Percentiles rank a stretch among this genome's conserved stretches.
phyloP scores from a whole-genome alignment of 1,140 invertebrate species.

The Eufriesea mexicana region DNA sequence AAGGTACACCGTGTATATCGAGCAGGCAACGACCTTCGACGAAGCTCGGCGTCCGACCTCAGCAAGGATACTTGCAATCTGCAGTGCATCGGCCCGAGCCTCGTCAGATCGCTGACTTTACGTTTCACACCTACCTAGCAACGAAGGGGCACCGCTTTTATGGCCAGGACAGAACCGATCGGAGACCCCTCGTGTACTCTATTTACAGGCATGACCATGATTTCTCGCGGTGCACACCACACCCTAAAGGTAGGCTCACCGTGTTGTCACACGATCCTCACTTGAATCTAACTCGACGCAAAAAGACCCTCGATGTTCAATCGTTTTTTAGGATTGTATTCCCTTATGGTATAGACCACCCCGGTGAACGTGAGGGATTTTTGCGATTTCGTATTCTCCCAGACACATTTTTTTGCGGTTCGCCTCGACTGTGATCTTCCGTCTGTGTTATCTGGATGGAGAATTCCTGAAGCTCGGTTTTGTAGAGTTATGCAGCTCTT shows the following conservation, averaged over 20 bases:
- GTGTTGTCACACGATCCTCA: slow-evolving; percentile 37
- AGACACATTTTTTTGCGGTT: slow-evolving; percentile 10
- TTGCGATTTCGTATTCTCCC: background rate
- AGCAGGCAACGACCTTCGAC: slow-evolving; percentile 75
- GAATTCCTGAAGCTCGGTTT: slow-evolving; percentile 6
- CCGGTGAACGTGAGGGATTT: background rate
- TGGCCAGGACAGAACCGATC: background rate
- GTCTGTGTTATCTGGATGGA: background rate
- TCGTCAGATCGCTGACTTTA: slow-evolving; percentile 65
- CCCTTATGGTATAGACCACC: background rate
- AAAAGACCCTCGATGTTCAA: background rate
- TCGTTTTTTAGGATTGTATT: slow-evolving; percentile 20
- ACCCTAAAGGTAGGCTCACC: slow-evolving; percentile 2
- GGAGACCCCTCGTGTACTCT: background rate
- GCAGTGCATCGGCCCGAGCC: slow-evolving; percentile 71
- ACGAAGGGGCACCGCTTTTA: slow-evolving; percentile 40
- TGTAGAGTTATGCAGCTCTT: background rate
- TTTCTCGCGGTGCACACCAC: slow-evolving; percentile 21
- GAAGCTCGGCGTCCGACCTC: slow-evolving; percentile 60
- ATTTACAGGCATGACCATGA: slow-evolving; percentile 30
- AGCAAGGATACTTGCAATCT: slow-evolving; percentile 78
- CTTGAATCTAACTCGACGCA: background rate
- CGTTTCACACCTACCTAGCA: slow-evolving; percentile 66
- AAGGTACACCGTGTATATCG: slow-evolving; percentile 65
- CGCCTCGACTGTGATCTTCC: background rate